These are phyloP conservation scores for Matsumyia berberina DNA, from an alignment of 2,888 invertebrate species.

Conservation along the genomic window DNA sequence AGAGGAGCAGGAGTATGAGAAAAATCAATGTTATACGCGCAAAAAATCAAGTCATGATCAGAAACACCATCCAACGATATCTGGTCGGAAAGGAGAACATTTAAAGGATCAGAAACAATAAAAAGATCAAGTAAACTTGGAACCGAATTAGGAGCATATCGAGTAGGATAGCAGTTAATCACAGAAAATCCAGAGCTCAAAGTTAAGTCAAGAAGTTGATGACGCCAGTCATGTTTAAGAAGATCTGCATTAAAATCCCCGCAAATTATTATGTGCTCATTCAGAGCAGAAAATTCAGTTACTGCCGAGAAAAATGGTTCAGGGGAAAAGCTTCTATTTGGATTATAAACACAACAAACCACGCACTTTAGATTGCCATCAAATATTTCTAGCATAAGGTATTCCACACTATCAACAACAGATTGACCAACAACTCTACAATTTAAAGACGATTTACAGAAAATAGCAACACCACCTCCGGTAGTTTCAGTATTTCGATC, in stretches of 20 bases:
- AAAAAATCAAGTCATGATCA: slow-evolving; percentile 16
- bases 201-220: not conserved
- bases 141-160: slow-evolving; percentile 7
- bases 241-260: not conserved
- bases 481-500: slow-evolving; percentile 3
- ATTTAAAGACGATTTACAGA: slow-evolving; percentile 2
- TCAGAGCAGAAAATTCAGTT: not conserved
- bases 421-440: slow-evolving; percentile 1
- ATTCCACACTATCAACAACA: not conserved
- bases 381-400: not conserved
- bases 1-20: not conserved
- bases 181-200: not conserved
- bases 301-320: slow-evolving; percentile 2
- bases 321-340: slow-evolving; percentile 4
- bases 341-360: slow-evolving; percentile 3
- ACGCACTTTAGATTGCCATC: slow-evolving; percentile 10
- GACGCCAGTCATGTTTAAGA: not conserved
- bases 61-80: slow-evolving; percentile 6
- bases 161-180: slow-evolving; percentile 1
- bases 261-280: slow-evolving; percentile 3
- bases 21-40: slow-evolving; percentile 21
- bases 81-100: slow-evolving; percentile 12
- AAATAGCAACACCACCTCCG: slow-evolving; percentile 1
- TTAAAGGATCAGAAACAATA: slow-evolving; percentile 13
- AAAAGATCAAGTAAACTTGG: slow-evolving; percentile 3